Conservation (phyloP, 2,113 vertebrate genomes). For the Sylvia atricapilla region DNA sequence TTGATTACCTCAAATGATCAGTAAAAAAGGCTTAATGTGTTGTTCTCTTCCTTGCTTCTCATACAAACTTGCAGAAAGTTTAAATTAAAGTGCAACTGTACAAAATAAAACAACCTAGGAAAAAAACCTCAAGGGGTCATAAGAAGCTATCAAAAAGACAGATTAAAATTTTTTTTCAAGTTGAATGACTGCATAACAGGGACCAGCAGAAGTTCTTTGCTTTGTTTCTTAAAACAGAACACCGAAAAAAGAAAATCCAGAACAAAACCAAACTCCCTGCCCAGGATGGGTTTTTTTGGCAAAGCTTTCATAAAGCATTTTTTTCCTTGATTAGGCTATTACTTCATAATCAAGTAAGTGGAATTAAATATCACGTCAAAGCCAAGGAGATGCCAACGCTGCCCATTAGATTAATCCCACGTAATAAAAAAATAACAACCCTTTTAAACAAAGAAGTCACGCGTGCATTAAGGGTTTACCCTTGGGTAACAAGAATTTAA, state of each 20-base stretch:
- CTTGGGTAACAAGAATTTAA: slow-evolving; percentile 1
- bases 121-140: background rate
- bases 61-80: slow-evolving; percentile 35
- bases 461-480: background rate
- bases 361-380: slow-evolving; percentile 21
- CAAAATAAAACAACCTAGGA: background rate
- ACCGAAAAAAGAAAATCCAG: background rate
- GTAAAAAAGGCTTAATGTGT: slow-evolving; percentile 38
- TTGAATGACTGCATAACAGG: background rate
- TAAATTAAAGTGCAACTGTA: slow-evolving; percentile 62
- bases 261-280: background rate
- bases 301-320: slow-evolving; percentile 31
- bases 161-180: background rate
- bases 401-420: background rate
- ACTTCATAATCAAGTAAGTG: background rate
- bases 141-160: slow-evolving; percentile 21
- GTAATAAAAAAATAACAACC: background rate
- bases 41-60: background rate
- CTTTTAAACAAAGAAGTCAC: background rate
- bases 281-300: slow-evolving; percentile 21
- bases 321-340: slow-evolving; percentile 13
- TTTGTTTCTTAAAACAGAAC: slow-evolving; percentile 20
- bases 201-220: background rate
- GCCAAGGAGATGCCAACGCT: background rate
- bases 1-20: slow-evolving; percentile 2